A percentile compares a stretch with the other conserved stretches of the same genome.
phyloP scores from a whole-genome alignment of 1,140 invertebrate species.

The Ceratoteleas bidentatus region DNA sequence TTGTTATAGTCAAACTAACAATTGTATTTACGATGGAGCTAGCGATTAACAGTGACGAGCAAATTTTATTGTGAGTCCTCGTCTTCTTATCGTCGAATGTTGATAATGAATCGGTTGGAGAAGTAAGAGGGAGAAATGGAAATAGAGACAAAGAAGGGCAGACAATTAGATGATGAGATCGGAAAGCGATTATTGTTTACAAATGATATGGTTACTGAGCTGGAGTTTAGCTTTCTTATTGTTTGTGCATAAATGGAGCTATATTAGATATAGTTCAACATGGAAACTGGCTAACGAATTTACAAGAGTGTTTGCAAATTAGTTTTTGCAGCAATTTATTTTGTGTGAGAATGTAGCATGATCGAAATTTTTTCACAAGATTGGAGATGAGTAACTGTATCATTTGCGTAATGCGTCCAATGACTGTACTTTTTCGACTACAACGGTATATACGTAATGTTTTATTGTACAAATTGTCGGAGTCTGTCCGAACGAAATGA shows the following conservation, averaged over 20 bases:
- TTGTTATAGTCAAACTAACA: slow-evolving; percentile 61
- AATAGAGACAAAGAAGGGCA: too few relatives aligned
- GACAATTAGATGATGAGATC: too few relatives aligned
- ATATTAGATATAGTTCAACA: too few relatives aligned
- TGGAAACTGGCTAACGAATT: too few relatives aligned
- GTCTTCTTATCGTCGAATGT: slow-evolving; percentile 9
- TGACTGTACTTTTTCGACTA: slow-evolving; percentile 18
- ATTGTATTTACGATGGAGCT: slow-evolving; percentile 47
- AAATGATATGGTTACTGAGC: too few relatives aligned
- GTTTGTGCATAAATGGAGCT: too few relatives aligned
- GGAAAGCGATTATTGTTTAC: too few relatives aligned
- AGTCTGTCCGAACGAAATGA: not conserved
- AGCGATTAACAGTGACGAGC: slow-evolving; percentile 50
- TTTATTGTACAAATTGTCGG: slow-evolving; percentile 15
- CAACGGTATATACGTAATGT: slow-evolving; percentile 21
- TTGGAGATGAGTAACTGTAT: slow-evolving; percentile 29
- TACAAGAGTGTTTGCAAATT: too few relatives aligned
- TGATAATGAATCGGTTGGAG: not conserved
- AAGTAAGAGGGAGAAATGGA: slow-evolving; percentile 1
- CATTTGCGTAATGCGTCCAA: slow-evolving; percentile 21
- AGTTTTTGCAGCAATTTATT: too few relatives aligned
- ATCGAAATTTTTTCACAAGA: too few relatives aligned
- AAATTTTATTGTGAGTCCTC: slow-evolving; percentile 24
- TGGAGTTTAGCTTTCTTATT: too few relatives aligned
- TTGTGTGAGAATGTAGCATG: too few relatives aligned